Percentiles rank a stretch among this genome's conserved stretches.
These are phyloP conservation scores for Fratercula arctica DNA, from an alignment of 2,797 vertebrate genomes.

Conservation along the genomic window DNA sequence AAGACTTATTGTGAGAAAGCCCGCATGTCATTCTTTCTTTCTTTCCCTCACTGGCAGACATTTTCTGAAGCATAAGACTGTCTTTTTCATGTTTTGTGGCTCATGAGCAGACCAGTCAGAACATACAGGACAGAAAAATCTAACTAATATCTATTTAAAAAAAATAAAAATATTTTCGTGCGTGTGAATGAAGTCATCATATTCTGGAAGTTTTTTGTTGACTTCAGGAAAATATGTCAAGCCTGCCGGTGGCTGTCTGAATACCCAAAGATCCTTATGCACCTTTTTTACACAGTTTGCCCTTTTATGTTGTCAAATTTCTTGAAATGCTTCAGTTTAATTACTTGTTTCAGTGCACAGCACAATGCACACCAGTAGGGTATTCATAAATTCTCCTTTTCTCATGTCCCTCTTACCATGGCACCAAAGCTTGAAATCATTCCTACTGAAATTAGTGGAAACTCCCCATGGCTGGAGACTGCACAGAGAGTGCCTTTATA, in stretches of 20 bases:
- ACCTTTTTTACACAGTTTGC: background rate
- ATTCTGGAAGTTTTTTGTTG: background rate
- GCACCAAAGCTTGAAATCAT: background rate
- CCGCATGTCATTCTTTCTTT: background rate
- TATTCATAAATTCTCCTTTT: background rate
- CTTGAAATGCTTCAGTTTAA: background rate
- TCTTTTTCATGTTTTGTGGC: background rate
- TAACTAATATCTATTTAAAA: background rate
- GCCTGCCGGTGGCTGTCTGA: accelerated
- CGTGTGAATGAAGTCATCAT: background rate
- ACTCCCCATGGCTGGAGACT: background rate
- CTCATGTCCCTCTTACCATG: background rate
- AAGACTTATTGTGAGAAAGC: background rate
- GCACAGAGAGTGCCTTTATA: accelerated
- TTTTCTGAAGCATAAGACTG: background rate
- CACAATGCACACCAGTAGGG: background rate
- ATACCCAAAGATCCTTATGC: background rate
- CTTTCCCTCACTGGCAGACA: background rate
- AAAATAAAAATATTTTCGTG: background rate
- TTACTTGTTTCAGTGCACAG: background rate
- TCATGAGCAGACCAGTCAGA: background rate
- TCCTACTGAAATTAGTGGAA: background rate
- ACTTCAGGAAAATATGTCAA: background rate
- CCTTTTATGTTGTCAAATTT: background rate
- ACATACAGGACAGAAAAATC: background rate